These are phyloP conservation scores for Melikaiella ostensackeni DNA, from an alignment of 2,888 invertebrate genomes.

Conservation along the genomic window DNA sequence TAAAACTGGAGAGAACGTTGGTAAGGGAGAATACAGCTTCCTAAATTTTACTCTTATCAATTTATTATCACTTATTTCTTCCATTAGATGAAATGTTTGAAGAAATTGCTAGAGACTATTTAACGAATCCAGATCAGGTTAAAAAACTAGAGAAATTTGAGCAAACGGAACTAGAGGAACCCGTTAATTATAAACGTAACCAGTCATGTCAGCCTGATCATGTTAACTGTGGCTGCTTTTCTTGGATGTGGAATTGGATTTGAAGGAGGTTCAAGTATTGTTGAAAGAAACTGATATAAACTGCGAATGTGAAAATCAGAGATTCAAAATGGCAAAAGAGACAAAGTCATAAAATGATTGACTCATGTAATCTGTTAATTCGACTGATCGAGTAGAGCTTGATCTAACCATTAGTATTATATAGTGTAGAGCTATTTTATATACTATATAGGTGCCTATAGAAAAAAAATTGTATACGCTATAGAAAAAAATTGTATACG, in stretches of 20 bases:
- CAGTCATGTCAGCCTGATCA: background rate
- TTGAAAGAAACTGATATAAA: no score
- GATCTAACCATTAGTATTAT: no score
- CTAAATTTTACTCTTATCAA: conserved; percentile 43
- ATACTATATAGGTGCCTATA: no score
- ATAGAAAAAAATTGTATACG: no score
- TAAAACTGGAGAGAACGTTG: conserved; percentile 83
- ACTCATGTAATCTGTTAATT: no score
- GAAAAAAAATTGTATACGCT: no score
- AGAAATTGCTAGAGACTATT: conserved; percentile 62
- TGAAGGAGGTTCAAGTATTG: background rate
- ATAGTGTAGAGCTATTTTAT: no score
- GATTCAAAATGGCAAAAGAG: no score
- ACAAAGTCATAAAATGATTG: no score
- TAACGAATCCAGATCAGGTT: conserved; percentile 56
- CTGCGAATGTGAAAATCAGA: no score
- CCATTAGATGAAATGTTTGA: conserved; percentile 64
- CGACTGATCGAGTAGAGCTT: no score
- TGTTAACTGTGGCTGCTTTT: background rate
- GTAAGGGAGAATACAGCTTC: conserved; percentile 77
- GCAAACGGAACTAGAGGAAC: background rate
- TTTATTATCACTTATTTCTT: background rate
- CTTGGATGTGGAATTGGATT: background rate
- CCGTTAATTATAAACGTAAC: background rate
- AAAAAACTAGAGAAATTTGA: conserved; percentile 46